Conservation (phyloP, 2,888 invertebrate genomes). For the Entomobrya proxima region DNA sequence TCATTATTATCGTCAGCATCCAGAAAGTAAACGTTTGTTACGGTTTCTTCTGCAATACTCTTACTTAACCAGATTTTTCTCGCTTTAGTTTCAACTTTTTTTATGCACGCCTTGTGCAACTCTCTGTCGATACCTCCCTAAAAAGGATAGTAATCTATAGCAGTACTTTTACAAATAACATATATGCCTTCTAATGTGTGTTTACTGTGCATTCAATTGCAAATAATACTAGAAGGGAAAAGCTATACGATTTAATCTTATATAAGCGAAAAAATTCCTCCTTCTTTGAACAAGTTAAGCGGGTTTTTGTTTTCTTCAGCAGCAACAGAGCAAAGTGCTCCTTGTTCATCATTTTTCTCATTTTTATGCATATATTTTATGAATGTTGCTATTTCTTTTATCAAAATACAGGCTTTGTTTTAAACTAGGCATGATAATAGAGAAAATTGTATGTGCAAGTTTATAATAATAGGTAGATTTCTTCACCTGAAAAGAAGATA, state of each 20-base stretch:
- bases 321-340: not conserved
- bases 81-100: conserved; percentile 29
- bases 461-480: not conserved
- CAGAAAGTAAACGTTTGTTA: conserved; percentile 57
- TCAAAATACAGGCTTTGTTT: conserved; percentile 3
- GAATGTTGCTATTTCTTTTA: not conserved
- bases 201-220: not conserved
- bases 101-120: not conserved
- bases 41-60: conserved; percentile 57
- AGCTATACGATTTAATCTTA: conserved; percentile 1
- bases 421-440: not conserved
- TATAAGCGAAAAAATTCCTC: conserved; percentile 12
- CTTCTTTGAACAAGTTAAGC: conserved; percentile 23
- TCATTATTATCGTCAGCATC: conserved; percentile 27
- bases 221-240: no score
- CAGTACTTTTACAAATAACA: not conserved
- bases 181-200: not conserved
- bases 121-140: not conserved
- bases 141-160: not conserved
- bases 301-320: conserved; percentile 28
- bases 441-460: not conserved
- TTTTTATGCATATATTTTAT: not conserved
- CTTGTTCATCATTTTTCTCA: not conserved
- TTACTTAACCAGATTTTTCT: no score
- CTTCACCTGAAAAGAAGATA: not conserved